Evolutionary conservation across 2,797 vertebrate genomes (phyloP).

Genomic region (Stomatorhinus walkeri): DNA sequence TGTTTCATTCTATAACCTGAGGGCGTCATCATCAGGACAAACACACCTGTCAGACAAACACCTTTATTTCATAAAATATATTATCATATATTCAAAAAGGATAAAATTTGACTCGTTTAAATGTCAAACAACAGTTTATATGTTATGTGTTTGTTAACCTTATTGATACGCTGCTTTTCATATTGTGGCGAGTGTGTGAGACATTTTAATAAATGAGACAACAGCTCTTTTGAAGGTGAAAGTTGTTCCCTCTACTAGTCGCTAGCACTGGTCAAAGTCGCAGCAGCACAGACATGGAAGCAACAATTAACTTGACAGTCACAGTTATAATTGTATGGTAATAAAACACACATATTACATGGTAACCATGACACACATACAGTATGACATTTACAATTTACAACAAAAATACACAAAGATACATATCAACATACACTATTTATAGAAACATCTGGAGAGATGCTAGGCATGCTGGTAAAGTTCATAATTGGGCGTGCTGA

Average conservation of each 20-base stretch:
- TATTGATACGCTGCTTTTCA: not conserved
- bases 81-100: not conserved
- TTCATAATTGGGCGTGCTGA: no score
- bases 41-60: not conserved
- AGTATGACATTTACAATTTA: not conserved
- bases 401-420: not conserved
- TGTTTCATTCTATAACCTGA: not conserved
- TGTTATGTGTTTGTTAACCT: not conserved
- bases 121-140: not conserved
- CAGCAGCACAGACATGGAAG: not conserved
- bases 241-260: not conserved
- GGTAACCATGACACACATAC: not conserved
- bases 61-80: not conserved
- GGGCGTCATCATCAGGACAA: not conserved
- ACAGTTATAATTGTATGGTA: not conserved
- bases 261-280: not conserved
- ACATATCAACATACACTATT: not conserved
- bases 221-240: not conserved
- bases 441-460: not conserved
- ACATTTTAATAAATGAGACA: not conserved
- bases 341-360: not conserved
- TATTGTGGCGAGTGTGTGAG: not conserved
- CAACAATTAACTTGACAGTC: not conserved
- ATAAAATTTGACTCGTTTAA: not conserved
- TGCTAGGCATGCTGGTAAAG: not conserved